These are phyloP conservation scores for Pelochelys cantorii DNA, from an alignment of 2,797 vertebrate genomes.

Conservation along the genomic window DNA sequence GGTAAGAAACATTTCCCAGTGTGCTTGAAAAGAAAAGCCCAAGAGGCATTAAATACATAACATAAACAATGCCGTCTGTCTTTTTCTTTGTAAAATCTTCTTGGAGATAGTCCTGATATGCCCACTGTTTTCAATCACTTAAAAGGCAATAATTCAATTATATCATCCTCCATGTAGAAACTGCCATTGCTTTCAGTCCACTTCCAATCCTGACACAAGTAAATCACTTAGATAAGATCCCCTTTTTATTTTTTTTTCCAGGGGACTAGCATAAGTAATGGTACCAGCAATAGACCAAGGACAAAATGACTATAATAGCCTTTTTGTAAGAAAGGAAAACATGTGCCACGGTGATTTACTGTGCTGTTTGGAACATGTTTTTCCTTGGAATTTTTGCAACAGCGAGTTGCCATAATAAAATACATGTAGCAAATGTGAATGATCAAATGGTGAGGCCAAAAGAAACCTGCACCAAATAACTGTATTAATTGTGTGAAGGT, in stretches of 20 bases:
- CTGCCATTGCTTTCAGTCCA: constrained; percentile 80
- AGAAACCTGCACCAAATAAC: background rate
- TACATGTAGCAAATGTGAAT: background rate
- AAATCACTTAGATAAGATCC: constrained; percentile 83
- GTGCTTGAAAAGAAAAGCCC: constrained; percentile 48
- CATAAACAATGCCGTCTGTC: constrained; percentile 75
- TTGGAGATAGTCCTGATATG: constrained; percentile 76
- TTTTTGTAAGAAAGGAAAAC: constrained; percentile 68
- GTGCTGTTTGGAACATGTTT: constrained; percentile 55
- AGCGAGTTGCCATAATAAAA: accelerated
- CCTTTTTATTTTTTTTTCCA: constrained; percentile 57
- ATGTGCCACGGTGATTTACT: constrained; percentile 58
- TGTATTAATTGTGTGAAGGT: background rate
- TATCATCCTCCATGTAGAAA: constrained; percentile 73
- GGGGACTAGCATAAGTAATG: constrained; percentile 77
- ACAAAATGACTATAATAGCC: constrained; percentile 73
- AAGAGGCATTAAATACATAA: constrained; percentile 54
- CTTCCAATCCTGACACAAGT: constrained; percentile 79
- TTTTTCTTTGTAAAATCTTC: constrained; percentile 78
- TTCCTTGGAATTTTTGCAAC: constrained; percentile 59
- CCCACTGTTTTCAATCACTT: constrained; percentile 85
- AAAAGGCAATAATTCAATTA: constrained; percentile 85
- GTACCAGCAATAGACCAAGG: constrained; percentile 76
- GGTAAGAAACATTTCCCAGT: constrained; percentile 57
- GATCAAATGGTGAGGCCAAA: background rate